Percentiles rank a stretch among this genome's conserved stretches.
Conservation (phyloP, 64 coral and sea anemone genomes). For the Hydrozoanthus tunicans region DNA sequence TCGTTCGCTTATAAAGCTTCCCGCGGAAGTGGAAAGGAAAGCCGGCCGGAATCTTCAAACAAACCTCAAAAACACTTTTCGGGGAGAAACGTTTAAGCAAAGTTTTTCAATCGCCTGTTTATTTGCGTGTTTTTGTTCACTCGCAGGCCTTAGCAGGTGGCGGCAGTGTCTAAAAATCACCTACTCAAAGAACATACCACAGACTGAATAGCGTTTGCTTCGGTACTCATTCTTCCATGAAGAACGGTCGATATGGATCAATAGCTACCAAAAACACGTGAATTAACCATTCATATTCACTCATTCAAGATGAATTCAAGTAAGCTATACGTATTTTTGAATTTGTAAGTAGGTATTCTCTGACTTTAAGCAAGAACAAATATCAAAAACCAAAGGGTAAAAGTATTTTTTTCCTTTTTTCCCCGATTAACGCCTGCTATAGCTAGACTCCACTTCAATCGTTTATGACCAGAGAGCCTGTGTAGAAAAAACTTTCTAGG, state of each 20-base stretch:
- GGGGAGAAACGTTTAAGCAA: neutral
- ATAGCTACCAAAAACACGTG: slow-evolving; percentile 18
- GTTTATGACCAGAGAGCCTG: no score
- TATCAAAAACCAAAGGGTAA: no score
- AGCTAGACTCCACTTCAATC: no score
- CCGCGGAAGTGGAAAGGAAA: neutral
- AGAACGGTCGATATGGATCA: slow-evolving; percentile 2
- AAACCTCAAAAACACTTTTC: neutral
- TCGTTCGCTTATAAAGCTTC: neutral
- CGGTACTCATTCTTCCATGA: neutral
- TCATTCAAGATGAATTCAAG: slow-evolving; percentile 45
- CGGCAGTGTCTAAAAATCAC: neutral
- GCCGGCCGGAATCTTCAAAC: neutral
- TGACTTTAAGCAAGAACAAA: no score
- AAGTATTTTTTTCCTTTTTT: no score
- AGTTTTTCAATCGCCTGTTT: neutral
- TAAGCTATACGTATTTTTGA: neutral
- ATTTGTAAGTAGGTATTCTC: neutral
- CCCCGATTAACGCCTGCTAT: no score
- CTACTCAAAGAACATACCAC: neutral
- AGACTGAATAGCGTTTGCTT: neutral
- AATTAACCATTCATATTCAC: neutral
- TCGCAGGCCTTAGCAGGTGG: slow-evolving; percentile 16
- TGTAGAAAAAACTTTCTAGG: no score
- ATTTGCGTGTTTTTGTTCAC: neutral